Evolutionary conservation across 2,113 vertebrate genomes (phyloP), one percentile per base, ranked within the genome.

Genomic region (Ochotona princeps): DNA sequence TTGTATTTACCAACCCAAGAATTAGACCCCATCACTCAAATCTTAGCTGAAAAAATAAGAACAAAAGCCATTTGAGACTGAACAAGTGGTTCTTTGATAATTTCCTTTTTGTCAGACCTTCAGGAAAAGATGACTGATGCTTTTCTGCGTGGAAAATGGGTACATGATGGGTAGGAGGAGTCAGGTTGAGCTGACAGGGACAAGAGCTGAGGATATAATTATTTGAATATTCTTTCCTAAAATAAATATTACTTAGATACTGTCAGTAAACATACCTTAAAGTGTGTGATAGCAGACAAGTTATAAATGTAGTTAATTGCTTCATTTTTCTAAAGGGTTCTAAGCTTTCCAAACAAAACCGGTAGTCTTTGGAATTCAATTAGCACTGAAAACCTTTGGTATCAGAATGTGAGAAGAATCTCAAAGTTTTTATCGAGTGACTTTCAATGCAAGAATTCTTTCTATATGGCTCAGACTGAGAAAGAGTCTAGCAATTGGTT

Each of bases 261-360:
- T 88, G 8, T 88, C 23, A 60, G 67, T 91, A 69, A 54, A 78
- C 8, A 60, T 2, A 79, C 76, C 63, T 91, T 90, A 79, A 92
- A 90, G 85, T 88, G 35, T 32, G 7, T 79, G 67, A 51, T 3
- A 91, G 26, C 26, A 88, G 63, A 92, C 73, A 69, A 26, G 4
- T 91, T 72, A 60, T 49, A 74, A 72, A 82, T 60, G 12, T 88
- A 83, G 49, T 87, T 8, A 80, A 38, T 83, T 47, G 30, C 70
- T 69, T 87, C 30, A 11, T 89, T 87, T 96, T 73, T 81, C 92
- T 81, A 81, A 85, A 76, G 44, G 25, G 87, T 94, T 87, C 18
- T 51, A 84, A 67, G 86, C 5, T 86, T 83, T 47, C 44, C 82
- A 82, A 70, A 28, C 18, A 38, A 20, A 91, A 49, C 38, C 70